Conservation (phyloP, 2,113 vertebrate genomes). For the Hemichromis elongatus region DNA sequence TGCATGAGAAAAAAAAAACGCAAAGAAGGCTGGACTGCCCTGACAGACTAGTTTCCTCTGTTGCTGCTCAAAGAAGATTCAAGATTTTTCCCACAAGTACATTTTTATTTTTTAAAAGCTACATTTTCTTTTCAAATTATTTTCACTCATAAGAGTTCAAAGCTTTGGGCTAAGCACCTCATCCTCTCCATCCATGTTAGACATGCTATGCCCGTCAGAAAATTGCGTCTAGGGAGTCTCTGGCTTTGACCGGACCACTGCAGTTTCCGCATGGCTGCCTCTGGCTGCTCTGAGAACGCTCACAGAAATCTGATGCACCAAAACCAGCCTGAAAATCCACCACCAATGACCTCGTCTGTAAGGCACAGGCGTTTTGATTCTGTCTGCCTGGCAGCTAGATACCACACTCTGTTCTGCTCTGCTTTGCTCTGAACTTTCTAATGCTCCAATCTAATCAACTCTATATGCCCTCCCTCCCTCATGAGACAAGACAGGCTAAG, state of each 20-base stretch:
- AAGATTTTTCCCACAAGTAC: neutral
- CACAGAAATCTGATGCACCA: slow-evolving; percentile 61
- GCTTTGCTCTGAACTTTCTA: slow-evolving; percentile 53
- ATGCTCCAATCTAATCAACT: slow-evolving; percentile 64
- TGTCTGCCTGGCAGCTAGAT: slow-evolving; percentile 48
- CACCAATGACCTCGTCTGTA: slow-evolving; percentile 47
- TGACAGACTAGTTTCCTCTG: slow-evolving; percentile 5
- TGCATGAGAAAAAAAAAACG: neutral
- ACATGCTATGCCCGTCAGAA: slow-evolving; percentile 55
- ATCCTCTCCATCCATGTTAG: slow-evolving; percentile 36
- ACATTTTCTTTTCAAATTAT: slow-evolving; percentile 16
- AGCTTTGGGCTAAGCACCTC: slow-evolving; percentile 27
- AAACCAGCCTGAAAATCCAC: slow-evolving; percentile 62
- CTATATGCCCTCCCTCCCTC: slow-evolving; percentile 20
- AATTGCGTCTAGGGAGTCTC: slow-evolving; percentile 52
- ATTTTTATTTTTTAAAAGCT: neutral
- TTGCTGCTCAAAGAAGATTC: neutral
- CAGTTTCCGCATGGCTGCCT: slow-evolving; percentile 62
- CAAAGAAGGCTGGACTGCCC: neutral
- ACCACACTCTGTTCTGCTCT: slow-evolving; percentile 28
- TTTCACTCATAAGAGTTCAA: slow-evolving; percentile 26
- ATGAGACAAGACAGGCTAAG: slow-evolving; percentile 41
- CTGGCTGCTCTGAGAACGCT: slow-evolving; percentile 56
- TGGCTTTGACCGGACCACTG: slow-evolving; percentile 56
- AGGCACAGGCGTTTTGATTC: slow-evolving; percentile 47